A percentile compares a stretch with the other conserved stretches of the same genome.
Evolutionary conservation across 2,113 vertebrate species (phyloP).

Genomic region (Sakesphorus luctuosus): DNA sequence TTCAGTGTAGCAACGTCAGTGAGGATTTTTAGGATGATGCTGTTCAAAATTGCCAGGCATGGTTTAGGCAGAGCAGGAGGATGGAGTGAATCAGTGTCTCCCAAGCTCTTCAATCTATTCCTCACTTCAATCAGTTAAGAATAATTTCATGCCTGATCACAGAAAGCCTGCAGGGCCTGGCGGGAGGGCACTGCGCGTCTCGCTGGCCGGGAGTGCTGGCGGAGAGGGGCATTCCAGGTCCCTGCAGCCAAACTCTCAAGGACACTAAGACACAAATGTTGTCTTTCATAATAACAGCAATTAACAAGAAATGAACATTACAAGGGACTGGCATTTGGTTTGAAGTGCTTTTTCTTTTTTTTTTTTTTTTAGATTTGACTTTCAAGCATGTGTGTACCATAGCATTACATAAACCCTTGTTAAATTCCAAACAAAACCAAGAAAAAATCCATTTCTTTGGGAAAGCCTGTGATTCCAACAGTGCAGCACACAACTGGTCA

Average conservation of each 20-base stretch:
- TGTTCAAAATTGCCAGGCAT: background rate
- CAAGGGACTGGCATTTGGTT: background rate
- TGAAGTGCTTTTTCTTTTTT: background rate
- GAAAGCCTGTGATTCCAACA: background rate
- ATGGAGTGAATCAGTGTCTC: background rate
- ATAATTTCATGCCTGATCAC: slow-evolving; percentile 52
- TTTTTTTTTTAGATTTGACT: background rate
- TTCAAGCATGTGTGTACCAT: background rate
- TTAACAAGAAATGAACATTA: background rate
- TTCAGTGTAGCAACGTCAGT: background rate
- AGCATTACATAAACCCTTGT: background rate
- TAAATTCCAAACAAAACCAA: background rate
- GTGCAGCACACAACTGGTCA: background rate
- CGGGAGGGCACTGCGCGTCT: background rate
- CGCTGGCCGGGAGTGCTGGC: background rate
- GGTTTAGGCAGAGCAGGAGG: background rate
- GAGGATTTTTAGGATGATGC: background rate
- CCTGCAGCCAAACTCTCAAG: slow-evolving; percentile 32
- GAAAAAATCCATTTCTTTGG: background rate
- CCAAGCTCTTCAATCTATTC: slow-evolving; percentile 31
- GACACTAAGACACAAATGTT: background rate
- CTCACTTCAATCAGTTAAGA: slow-evolving; percentile 35
- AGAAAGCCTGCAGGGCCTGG: slow-evolving; percentile 44
- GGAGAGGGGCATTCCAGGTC: background rate
- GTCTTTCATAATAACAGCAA: slow-evolving; percentile 9